A percentile compares a stretch with the other conserved stretches of the same genome.
Evolutionary conservation across 2,113 vertebrate species (phyloP).

Genomic region (Misgurnus mizolepis): DNA sequence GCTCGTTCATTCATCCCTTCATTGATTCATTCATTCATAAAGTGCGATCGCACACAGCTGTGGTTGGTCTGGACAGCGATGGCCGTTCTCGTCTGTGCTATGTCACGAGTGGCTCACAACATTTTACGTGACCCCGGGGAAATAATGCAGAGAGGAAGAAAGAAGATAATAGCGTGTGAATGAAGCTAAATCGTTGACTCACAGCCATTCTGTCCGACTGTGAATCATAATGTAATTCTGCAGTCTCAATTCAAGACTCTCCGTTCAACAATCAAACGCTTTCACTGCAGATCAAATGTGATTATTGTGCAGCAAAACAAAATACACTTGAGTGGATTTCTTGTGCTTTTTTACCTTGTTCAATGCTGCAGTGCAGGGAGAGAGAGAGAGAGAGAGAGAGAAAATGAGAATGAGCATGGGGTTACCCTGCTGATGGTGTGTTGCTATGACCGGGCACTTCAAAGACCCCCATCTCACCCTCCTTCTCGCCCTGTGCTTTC

Average conservation of each 20-base stretch:
- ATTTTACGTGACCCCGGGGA: background rate
- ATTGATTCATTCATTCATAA: slow-evolving; percentile 39
- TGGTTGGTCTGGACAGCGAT: background rate
- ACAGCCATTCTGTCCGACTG: slow-evolving; percentile 1
- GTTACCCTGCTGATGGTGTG: background rate
- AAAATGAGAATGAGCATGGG: background rate
- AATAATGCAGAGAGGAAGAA: background rate
- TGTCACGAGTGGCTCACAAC: background rate
- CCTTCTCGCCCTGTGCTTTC: slow-evolving; percentile 32
- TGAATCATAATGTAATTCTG: slow-evolving; percentile 6
- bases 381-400: slow-evolving; percentile 8
- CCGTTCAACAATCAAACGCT: slow-evolving; percentile 26
- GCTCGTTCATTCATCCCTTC: slow-evolving; percentile 31
- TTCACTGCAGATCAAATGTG: slow-evolving; percentile 7
- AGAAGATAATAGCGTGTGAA: background rate
- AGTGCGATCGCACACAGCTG: background rate
- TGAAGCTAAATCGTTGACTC: background rate
- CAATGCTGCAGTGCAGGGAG: background rate
- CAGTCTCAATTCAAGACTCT: background rate
- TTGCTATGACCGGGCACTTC: background rate
- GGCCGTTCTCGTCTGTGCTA: too few species aligned
- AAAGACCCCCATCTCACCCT: background rate
- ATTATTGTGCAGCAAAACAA: background rate
- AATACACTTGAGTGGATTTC: background rate
- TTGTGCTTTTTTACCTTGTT: background rate